Evolutionary conservation across 2,113 vertebrate species (phyloP), one percentile per base, ranked within the genome.

Genomic region (Condylura cristata): DNA sequence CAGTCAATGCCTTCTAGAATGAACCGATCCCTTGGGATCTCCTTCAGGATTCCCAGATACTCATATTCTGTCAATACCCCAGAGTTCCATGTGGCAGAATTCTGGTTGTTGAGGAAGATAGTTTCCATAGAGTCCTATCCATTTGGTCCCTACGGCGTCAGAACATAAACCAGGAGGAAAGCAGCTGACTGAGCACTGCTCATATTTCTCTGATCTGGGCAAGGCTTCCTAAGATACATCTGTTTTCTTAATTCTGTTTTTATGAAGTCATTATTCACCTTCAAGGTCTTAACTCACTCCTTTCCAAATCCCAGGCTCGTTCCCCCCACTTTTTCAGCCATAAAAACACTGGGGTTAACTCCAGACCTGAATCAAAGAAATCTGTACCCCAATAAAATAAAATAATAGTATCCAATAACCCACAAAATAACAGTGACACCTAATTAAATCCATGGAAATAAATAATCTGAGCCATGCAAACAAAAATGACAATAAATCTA

Each of bases 171-270:
- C 18, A 18, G 61, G 37, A 85, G 65, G 75, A 26, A 80, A 48
- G 26, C 84, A 53, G 93, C 70, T 82, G 80, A 58, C 30, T 14
- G 44, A 86, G 16, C 44, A 16, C 70, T 51, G 32, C 83, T 93
- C 83, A 17, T 8, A 44, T 93, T 86, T 96, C 92, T 91, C 34
- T 65, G 79, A 91, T 94, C 80, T 89, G 92, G 96, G 58, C 84
- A 95, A 84, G 58, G 63, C 32, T 96, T 96, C 60, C 76, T 56
- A 68, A 83, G 81, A 87, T 84, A 93, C 94, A 96, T 96, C 87
- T 89, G 84, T 93, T 96, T 95, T 76, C 92, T 95, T 84, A 80
- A 93, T 95, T 93, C 16, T 12, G 24, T 94, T 84, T 84, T 95
- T 84, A 90, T 80, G 84, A 91, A 93, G 71, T 70, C 53, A 87